Evolutionary conservation across 2,113 vertebrate species (phyloP).

Genomic region (Corvus hawaiiensis): DNA sequence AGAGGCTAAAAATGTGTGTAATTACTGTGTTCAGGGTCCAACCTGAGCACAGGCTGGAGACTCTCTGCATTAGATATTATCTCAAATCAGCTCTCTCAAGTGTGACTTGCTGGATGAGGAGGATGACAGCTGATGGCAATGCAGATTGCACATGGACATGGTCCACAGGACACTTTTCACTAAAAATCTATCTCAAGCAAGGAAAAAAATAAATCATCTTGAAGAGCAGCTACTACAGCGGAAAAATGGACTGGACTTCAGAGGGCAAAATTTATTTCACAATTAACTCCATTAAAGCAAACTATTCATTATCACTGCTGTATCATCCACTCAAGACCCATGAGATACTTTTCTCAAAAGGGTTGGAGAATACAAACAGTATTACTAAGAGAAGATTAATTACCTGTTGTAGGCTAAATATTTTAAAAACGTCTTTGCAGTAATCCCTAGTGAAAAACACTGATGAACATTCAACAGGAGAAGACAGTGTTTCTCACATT

Average conservation of each 20-base stretch:
- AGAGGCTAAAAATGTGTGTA: background rate
- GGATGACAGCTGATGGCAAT: background rate
- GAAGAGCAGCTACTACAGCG: background rate
- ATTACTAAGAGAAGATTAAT: background rate
- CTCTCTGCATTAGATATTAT: background rate
- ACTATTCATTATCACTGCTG: background rate
- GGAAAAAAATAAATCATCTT: background rate
- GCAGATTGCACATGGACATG: background rate
- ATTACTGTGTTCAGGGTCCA: background rate
- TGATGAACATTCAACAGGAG: background rate
- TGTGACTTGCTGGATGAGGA: background rate
- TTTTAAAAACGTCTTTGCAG: background rate
- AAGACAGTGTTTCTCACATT: background rate
- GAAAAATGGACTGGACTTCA: background rate
- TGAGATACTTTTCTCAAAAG: background rate
- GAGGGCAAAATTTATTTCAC: background rate
- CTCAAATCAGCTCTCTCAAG: background rate
- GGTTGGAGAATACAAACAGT: background rate
- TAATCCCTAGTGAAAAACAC: background rate
- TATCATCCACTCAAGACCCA: background rate
- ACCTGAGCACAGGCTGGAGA: background rate
- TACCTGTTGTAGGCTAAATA: background rate
- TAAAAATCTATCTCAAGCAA: background rate
- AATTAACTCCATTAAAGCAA: background rate
- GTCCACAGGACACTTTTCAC: background rate